Evolutionary conservation across 1,140 invertebrate species (phyloP).

Genomic region (Druon quercuslanigerum): DNA sequence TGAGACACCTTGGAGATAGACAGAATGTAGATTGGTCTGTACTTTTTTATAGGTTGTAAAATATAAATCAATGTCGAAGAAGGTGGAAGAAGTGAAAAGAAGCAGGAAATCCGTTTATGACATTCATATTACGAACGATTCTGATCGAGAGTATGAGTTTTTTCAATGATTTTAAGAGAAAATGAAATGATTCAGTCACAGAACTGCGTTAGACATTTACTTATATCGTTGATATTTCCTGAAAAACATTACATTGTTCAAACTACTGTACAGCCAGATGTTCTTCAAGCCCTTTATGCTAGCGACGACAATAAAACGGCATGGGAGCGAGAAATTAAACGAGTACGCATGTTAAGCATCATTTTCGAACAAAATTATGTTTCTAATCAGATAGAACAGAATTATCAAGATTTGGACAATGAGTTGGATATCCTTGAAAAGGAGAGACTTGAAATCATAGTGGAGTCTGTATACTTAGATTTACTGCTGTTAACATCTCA

Average conservation of each 20-base stretch:
- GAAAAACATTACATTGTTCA: constrained; percentile 31
- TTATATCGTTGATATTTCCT: background rate
- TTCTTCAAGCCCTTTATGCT: constrained; percentile 32
- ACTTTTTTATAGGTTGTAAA: constrained; percentile 54
- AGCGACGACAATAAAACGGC: constrained; percentile 53
- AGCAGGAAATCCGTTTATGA: constrained; percentile 41
- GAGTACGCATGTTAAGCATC: constrained; percentile 61
- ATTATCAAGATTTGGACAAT: constrained; percentile 81
- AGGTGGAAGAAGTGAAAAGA: constrained; percentile 51
- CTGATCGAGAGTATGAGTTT: background rate
- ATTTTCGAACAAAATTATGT: constrained; percentile 81
- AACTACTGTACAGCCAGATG: constrained; percentile 31
- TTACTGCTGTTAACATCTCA: constrained; percentile 84
- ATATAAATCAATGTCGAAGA: constrained; percentile 55
- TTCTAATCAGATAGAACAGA: constrained; percentile 76
- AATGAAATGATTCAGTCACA: background rate
- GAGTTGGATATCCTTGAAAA: constrained; percentile 79
- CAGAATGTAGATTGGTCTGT: background rate
- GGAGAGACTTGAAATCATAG: constrained; percentile 79
- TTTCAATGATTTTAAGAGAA: constrained; percentile 15
- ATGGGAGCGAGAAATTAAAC: constrained; percentile 68
- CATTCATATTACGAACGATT: background rate
- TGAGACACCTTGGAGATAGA: too few relatives aligned
- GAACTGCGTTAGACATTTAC: background rate
- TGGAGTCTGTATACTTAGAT: constrained; percentile 80